phyloP scores from a whole-genome alignment of 2,888 invertebrate species.

The Epistrophella euchroma region DNA sequence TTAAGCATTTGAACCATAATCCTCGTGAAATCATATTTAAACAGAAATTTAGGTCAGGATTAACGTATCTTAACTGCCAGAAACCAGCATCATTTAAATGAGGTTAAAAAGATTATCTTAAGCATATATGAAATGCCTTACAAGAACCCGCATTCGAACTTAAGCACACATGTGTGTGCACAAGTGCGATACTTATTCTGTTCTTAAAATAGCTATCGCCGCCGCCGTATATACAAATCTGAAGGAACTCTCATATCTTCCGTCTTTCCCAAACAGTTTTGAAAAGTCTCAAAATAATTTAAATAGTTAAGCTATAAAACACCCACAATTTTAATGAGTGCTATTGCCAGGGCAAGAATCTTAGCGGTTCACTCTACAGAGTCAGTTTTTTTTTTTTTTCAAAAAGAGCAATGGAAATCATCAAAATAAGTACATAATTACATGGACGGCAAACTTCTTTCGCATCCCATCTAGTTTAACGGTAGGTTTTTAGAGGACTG shows the following conservation, averaged over 20 bases:
- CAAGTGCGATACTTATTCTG: conserved; percentile 24
- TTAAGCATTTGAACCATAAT: background rate
- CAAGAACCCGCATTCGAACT: conserved; percentile 13
- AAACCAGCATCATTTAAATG: conserved; percentile 21
- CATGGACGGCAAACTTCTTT: conserved; percentile 47
- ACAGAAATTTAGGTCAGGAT: conserved; percentile 42
- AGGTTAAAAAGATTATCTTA: conserved; percentile 39
- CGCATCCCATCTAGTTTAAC: conserved; percentile 61
- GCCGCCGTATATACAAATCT: background rate
- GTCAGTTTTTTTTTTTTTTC: background rate
- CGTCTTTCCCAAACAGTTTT: conserved; percentile 1
- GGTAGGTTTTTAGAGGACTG: conserved; percentile 49
- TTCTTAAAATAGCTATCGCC: conserved; percentile 53
- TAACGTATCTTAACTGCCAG: conserved; percentile 10
- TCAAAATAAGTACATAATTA: conserved; percentile 31
- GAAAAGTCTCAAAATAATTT: conserved; percentile 15
- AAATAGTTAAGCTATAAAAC: conserved; percentile 46
- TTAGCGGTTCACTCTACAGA: background rate
- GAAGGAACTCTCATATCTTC: background rate
- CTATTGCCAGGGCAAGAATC: conserved; percentile 28
- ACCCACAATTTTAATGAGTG: conserved; percentile 58
- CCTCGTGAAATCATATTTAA: conserved; percentile 7
- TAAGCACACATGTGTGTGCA: conserved; percentile 33
- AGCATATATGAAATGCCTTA: background rate
- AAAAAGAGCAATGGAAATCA: conserved; percentile 27